Evolutionary conservation across 2,888 invertebrate genomes (phyloP), one percentile per base, ranked within the genome.

Genomic region (Cheilosia impressa): DNA sequence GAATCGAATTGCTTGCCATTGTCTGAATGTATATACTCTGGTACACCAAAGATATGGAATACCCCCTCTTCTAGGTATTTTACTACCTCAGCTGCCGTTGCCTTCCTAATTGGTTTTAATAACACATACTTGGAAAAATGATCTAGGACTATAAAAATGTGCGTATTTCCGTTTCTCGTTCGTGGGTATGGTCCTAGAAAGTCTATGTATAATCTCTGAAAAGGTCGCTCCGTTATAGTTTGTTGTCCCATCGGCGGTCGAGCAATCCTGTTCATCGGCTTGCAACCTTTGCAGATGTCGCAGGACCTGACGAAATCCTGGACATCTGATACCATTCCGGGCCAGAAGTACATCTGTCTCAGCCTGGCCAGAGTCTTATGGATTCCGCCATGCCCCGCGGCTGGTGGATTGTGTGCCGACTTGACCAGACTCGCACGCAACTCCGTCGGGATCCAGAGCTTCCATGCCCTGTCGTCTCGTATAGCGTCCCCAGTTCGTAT

Each of bases 101-200:
- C 17, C 17, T 45, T 45, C 6, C 45, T 45, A 2, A 45, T 17
- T 2, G 45, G 45, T 45, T 45, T 45, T 2, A 45, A 38, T 0
- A 38, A 38, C 13, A 38, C 38, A 13, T 13, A 38, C 13, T 38
- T 38, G 13, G 38, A 38, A 1, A 87, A 63, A 19, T 73, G 73
- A 15, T 79, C 81, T 17, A 83, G 3, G 0, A 71, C 55, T 7
- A 87, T 65, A 0, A 82, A 63, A 6, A 80, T 65, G 6, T 31
- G 41, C 0, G 65, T 69, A 15, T 82, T 62, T n/a, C 72, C 85
- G n/a, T 13, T 19, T 27, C 31, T 75, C 1, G 85, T 68, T 22
- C 80, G 19, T 1, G 87, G 81, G 31, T 79, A 75, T 6, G 77
- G 78, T 13, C 82, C 85, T n/a, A 78, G 19, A 15, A 87, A 72